A percentile compares a stretch with the other conserved stretches of the same genome.
Evolutionary conservation across 2,888 invertebrate genomes (phyloP).

Genomic region (Cerastis rubricosa): DNA sequence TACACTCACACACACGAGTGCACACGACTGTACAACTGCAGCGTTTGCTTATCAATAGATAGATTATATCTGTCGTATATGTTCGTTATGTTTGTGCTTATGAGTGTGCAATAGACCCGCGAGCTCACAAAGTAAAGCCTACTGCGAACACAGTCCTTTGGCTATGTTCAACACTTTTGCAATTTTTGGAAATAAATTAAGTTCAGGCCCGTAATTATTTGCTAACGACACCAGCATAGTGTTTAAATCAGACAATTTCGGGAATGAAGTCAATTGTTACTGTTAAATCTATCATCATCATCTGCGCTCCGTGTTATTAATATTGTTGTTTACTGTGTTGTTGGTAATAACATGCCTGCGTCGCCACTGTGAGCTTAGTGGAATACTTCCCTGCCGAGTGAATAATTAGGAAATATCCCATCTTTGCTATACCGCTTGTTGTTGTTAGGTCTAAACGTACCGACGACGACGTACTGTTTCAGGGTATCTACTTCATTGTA

Average conservation of each 20-base stretch:
- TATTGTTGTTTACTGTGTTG: conserved; percentile 1
- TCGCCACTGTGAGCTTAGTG: not conserved
- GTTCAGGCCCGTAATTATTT: not conserved
- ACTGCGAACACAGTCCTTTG: not conserved
- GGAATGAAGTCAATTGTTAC: not conserved
- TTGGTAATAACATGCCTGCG: not conserved
- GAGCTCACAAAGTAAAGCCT: not conserved
- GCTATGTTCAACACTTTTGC: not conserved
- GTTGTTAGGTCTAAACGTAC: not conserved
- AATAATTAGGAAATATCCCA: conserved; percentile 13
- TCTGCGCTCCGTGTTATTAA: conserved; percentile 4
- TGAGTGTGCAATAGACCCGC: not conserved
- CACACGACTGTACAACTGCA: not conserved
- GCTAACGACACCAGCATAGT: not conserved
- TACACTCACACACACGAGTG: not conserved
- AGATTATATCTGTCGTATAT: not conserved
- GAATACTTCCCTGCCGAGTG: not conserved
- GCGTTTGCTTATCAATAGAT: not conserved
- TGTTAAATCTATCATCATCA: not conserved
- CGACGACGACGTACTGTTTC: not conserved
- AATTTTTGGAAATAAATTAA: not conserved
- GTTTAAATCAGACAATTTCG: not conserved
- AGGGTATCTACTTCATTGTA: not conserved
- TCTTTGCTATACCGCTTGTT: not conserved
- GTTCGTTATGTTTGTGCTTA: too few relatives aligned